Base-by-base conservation (phyloP, 2,888 invertebrate species). In the Spialia ferax region DNA sequence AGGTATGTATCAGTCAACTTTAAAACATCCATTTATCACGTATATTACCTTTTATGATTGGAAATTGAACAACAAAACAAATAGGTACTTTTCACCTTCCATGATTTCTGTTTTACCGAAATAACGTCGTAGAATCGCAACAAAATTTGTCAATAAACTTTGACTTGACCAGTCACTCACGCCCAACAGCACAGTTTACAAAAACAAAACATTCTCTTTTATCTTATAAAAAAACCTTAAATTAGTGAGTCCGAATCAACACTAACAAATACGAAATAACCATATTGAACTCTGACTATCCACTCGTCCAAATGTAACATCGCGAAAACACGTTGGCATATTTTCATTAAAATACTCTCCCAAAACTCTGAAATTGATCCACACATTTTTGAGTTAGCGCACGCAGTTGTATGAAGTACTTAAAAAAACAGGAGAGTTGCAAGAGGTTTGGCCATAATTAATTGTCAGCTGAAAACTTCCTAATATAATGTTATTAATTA, bases 171-270 rank as follows among this genome's bases (percentile, higher is more conserved):
- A 62, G 38, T 42, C 52, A 62, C 52, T 55, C 55, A 56, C 56
- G 29, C 42, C 6, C 35, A 65, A 50, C 64, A 23, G 8, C 35
- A 38, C 64, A 23, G 4, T 52, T 23, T 5, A 55, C 56, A 57
- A 35, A 57, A 38, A 65, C 23, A 23, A 52, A 50, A 65, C 57
- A 65, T 57, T 57, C n/a, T n/a, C n/a, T 22, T 48, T 29, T 35
- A 7, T 13, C 32, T 57, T 65, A 65, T 45, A 62, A 65, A 32
- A 32, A 67, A 70, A 26, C 60, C 69, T 73, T 67, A 70, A 66
- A 69, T 69, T 69, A 71, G 67, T 71, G 71, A 73, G 73, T 73
- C 60, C 60, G 63, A 57, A 68, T 71, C 68, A 71, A 64, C 71
- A 62, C 71, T 65, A 69, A 71, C 70, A 71, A 59, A 63, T 22